Evolutionary conservation across 1,140 invertebrate species (phyloP), one percentile per base, ranked within the genome.

Genomic region (Neelides sp.): DNA sequence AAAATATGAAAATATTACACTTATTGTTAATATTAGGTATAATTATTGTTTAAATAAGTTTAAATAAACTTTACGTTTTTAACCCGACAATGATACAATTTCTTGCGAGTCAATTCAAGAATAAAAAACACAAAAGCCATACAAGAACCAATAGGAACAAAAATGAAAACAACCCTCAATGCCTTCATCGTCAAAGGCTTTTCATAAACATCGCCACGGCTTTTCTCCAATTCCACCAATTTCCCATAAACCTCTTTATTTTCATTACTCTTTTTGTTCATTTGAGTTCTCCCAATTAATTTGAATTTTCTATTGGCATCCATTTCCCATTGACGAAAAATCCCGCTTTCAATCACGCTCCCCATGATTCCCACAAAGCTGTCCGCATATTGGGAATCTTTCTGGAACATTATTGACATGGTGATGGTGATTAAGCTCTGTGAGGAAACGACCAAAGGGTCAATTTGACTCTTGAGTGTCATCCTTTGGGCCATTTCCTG

Each of bases 401-500:
- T 34, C 26, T 34, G 45, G 26, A 47, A 47, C 1, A 23, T 35
- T 15, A 47, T 23, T 24, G 34, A 37, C 34, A 35, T 34, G 2
- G 20, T 35, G 10, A 47, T 35, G 8, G 32, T 22, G 19, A 30
- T 47, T 8, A 30, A 26, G 15, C 22, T 35, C 15, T 47, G 26
- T 1, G 34, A 22, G 3, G 45, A 47, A 36, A 19, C 26, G 0
- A 36, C 13, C 2, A 47, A 22, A 5, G 45, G 45, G 15, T 47
- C 45, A 1, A 47, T 35, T 36, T 47, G 28, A 10, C 30, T 35
- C 12, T 47, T 47, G 35, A 30, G 26, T 3, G 45, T 47, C 4
- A 35, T 36, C 17, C 19, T 47, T 7, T 26, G 8, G 10, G 45
- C 45, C 24, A 47, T 47, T 2, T 36, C 45, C n/a, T 47, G 45